Evolutionary conservation across 1,140 invertebrate genomes (phyloP), one percentile per base, ranked within the genome.

Genomic region (Papilio dardanus): DNA sequence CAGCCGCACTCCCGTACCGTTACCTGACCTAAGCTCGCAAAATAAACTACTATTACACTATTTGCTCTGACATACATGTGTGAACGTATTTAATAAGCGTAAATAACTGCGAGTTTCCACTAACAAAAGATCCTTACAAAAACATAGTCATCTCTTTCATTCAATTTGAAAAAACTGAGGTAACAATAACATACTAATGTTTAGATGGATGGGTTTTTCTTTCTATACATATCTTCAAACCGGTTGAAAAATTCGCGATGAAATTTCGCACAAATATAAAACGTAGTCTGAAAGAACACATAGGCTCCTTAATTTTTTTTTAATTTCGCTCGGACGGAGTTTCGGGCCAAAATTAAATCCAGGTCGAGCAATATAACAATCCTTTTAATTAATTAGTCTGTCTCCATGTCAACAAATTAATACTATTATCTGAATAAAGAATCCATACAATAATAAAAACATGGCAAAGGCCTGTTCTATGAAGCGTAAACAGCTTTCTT

Each of bases 1-100:
- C 66, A 68, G 7, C 35, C 31, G 66, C 66, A 35, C 14, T 21
- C 4, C 1, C 1, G 7, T 35, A 14, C 66, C 66, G 66, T 68
- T 68, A 68, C 2, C 19, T 68, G 66, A 68, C 66, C 66, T 33
- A 3, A 40, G 33, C 62, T 66, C 4, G 62, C 62, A 33, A 66
- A 33, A 33, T 58, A 58, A 58, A 58, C 54, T 58, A 24, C 54
- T 28, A 58, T 58, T 58, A 58, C 54, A 21, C 50, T 54, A n/a
- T 10, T 58, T 58, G 14, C 28, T 58, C 28, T 3, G 8, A 58
- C 54, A 3, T 10, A 14, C 24, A 58, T 21, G 21, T 46, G 12
- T 54, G 50, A 24, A 54, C 19, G 6, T 24, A 19, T 50, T n/a
- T 19, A 50, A 19, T 50, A 16, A 16, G 1, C 42, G 16, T 4